Conservation (phyloP, 2,113 vertebrate genomes). For the Sylvilagus bachmani region DNA sequence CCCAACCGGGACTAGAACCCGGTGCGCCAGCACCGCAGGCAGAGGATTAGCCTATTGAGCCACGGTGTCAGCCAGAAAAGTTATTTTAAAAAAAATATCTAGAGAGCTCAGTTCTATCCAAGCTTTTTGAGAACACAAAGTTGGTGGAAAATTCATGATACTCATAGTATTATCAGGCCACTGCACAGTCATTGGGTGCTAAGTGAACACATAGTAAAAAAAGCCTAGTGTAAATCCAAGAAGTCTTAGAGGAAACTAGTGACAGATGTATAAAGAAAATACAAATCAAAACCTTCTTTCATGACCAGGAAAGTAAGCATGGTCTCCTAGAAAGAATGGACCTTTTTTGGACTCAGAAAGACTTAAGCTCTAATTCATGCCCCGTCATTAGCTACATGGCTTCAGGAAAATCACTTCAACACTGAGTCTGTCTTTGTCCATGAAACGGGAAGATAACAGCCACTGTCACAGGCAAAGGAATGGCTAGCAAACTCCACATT, state of each 20-base stretch:
- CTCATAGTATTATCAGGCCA: not conserved
- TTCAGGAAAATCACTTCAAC: conserved; percentile 8
- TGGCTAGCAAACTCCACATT: not conserved
- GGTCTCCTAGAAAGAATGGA: not conserved
- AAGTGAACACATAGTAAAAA: not conserved
- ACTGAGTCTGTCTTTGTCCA: not conserved
- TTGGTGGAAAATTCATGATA: not conserved
- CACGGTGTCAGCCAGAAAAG: too few relatives aligned
- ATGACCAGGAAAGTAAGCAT: not conserved
- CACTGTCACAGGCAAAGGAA: not conserved
- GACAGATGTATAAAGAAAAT: not conserved
- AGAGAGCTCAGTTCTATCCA: not conserved
- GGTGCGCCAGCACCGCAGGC: too few relatives aligned
- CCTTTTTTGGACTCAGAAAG: not conserved
- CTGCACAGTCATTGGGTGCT: not conserved
- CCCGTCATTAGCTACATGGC: not conserved
- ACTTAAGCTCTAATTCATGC: not conserved
- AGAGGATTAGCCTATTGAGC: too few relatives aligned
- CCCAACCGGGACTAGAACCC: too few relatives aligned
- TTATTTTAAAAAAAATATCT: not conserved
- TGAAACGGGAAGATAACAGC: not conserved
- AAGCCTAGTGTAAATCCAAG: not conserved
- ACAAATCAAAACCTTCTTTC: not conserved
- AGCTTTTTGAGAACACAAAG: not conserved
- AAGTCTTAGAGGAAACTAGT: not conserved